A percentile compares a stretch with the other conserved stretches of the same genome.
phyloP scores from a whole-genome alignment of 2,888 invertebrate genomes.

The Drosophila sordidula region DNA sequence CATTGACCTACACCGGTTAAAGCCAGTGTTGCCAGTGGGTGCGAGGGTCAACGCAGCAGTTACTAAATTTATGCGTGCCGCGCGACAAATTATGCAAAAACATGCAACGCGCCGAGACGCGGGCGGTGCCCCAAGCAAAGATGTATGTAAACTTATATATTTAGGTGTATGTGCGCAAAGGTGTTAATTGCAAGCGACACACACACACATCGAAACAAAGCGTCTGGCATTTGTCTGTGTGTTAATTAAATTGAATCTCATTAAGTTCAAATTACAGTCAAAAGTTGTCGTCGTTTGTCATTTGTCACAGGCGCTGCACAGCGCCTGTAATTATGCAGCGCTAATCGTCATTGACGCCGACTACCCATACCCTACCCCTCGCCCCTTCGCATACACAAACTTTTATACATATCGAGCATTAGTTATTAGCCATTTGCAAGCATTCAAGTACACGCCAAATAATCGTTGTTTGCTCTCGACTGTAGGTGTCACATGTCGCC shows the following conservation, averaged over 20 bases:
- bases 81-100: constrained; percentile 53
- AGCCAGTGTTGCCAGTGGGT: constrained; percentile 37
- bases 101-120: constrained; percentile 15
- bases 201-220: constrained; percentile 2
- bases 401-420: constrained; percentile 17
- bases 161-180: constrained; percentile 23
- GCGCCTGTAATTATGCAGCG: constrained; percentile 75
- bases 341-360: constrained; percentile 30
- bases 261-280: constrained; percentile 74
- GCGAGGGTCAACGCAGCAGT: constrained; percentile 51
- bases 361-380: background rate
- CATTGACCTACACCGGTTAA: constrained; percentile 65
- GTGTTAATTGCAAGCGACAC: constrained; percentile 48
- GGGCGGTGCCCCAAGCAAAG: constrained; percentile 3
- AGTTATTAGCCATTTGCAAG: constrained; percentile 53
- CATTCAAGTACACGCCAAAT: constrained; percentile 62
- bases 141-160: background rate
- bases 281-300: constrained; percentile 52
- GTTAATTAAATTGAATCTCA: constrained; percentile 76
- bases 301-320: constrained; percentile 47
- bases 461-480: constrained; percentile 15
- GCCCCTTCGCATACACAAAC: background rate
- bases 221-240: constrained; percentile 11
- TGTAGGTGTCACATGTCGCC: constrained; percentile 58
- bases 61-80: constrained; percentile 47